Evolutionary conservation across 2,888 invertebrate species (phyloP).

Genomic region (Halictus quadricinctus): DNA sequence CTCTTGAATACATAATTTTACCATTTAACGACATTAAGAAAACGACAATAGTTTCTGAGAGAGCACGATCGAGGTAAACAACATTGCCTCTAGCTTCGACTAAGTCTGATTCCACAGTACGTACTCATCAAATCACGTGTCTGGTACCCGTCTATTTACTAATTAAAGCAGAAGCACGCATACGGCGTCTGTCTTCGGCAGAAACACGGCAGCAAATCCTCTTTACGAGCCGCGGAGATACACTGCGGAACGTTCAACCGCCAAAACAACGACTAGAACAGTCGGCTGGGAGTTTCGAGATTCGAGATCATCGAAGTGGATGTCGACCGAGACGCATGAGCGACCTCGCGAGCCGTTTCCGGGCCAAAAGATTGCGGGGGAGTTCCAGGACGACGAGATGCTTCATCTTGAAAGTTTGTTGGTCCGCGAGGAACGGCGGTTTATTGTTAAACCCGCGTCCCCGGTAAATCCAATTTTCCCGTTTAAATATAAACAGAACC

Average conservation of each 20-base stretch:
- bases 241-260: neutral
- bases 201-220: neutral
- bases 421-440: slow-evolving; percentile 10
- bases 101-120: neutral
- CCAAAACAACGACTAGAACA: slow-evolving; percentile 9
- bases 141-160: neutral
- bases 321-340: slow-evolving; percentile 14
- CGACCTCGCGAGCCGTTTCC: slow-evolving; percentile 43
- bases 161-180: neutral
- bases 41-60: neutral
- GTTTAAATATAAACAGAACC: slow-evolving; percentile 1
- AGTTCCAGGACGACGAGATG: slow-evolving; percentile 22
- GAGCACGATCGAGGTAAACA: neutral
- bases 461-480: neutral
- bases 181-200: neutral
- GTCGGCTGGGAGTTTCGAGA: neutral
- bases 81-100: neutral
- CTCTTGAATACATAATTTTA: no score
- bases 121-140: neutral
- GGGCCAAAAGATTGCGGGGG: slow-evolving; percentile 37
- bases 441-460: slow-evolving; percentile 24
- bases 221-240: neutral
- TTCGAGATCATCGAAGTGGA: slow-evolving; percentile 9
- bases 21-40: no score
- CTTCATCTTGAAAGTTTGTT: slow-evolving; percentile 36